These are phyloP conservation scores for Lacanobia wlatinum DNA, from an alignment of 2,888 invertebrate species.

Conservation along the genomic window DNA sequence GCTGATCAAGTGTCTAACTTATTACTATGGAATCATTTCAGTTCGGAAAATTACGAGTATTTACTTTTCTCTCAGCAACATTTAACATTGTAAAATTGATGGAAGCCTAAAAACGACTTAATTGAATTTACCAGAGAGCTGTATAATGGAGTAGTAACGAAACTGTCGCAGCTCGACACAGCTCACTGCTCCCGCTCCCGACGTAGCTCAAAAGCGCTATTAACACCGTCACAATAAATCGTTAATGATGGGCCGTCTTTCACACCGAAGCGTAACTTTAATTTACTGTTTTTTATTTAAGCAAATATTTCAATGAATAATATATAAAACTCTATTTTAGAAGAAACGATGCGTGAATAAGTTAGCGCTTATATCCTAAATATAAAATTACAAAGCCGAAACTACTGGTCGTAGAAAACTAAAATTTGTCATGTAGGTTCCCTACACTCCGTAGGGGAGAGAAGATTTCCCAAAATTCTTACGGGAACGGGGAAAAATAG, in stretches of 20 bases:
- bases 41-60: not conserved
- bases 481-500: too few species aligned
- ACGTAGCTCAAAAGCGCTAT: conserved; percentile 58
- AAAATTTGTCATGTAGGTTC: too few species aligned
- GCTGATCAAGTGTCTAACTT: not conserved
- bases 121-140: conserved; percentile 2
- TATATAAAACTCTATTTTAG: too few species aligned
- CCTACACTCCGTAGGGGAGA: too few species aligned
- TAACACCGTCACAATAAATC: conserved; percentile 59
- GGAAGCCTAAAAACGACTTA: not conserved
- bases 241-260: conserved; percentile 35
- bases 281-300: not conserved
- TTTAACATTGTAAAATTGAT: conserved; percentile 15
- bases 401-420: too few species aligned
- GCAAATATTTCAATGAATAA: not conserved
- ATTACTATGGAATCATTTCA: too few species aligned
- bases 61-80: not conserved
- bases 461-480: too few species aligned
- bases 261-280: conserved; percentile 34
- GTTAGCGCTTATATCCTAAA: too few species aligned
- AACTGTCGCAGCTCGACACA: conserved; percentile 31
- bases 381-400: too few species aligned
- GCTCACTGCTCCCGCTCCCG: conserved; percentile 27
- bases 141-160: conserved; percentile 34
- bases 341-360: too few species aligned